phyloP scores from a whole-genome alignment of 1,140 invertebrate genomes.

The Drosophila punjabiensis region DNA sequence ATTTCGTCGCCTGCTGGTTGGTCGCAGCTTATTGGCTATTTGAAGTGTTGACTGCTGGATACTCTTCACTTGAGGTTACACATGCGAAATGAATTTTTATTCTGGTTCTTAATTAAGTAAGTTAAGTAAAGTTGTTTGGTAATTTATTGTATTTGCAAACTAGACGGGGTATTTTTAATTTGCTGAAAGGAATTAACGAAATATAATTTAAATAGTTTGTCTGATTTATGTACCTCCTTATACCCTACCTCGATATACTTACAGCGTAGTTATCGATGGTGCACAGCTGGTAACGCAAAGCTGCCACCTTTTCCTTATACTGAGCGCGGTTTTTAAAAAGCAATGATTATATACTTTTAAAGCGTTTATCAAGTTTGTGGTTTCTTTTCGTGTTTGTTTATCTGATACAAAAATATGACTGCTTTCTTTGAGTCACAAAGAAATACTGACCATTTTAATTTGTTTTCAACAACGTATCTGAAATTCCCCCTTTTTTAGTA shows the following conservation, averaged over 20 bases:
- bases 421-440: background rate
- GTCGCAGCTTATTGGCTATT: constrained; percentile 10
- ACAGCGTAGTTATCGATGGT: constrained; percentile 14
- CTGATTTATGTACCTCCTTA: background rate
- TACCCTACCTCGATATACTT: constrained; percentile 13
- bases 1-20: constrained; percentile 44
- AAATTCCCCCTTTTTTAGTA: background rate
- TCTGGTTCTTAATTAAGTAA: accelerated
- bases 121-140: too few species aligned
- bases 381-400: background rate
- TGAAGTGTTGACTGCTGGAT: background rate
- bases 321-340: constrained; percentile 12
- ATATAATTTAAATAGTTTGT: too few species aligned
- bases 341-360: background rate
- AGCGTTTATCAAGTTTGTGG: background rate
- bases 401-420: background rate
- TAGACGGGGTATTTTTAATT: background rate
- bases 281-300: constrained; percentile 10
- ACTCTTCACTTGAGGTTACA: background rate
- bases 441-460: background rate
- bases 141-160: background rate
- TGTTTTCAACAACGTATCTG: background rate
- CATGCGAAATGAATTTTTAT: too few species aligned
- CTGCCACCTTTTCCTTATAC: background rate
- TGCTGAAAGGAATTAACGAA: too few species aligned